These are phyloP conservation scores for Calyptomena viridis DNA, from an alignment of 2,113 vertebrate genomes.

Conservation along the genomic window DNA sequence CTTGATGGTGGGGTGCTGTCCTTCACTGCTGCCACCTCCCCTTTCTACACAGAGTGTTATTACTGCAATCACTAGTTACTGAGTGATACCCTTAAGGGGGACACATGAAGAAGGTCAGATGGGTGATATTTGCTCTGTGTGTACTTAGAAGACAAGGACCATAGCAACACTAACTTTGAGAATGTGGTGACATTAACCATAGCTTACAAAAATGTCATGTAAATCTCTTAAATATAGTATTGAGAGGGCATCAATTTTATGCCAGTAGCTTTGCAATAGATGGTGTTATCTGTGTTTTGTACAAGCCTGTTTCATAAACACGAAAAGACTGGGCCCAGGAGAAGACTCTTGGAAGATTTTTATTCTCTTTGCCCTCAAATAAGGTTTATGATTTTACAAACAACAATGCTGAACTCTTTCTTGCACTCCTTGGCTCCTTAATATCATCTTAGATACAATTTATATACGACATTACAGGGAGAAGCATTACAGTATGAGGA, in stretches of 20 bases:
- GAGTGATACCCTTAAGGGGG: not conserved
- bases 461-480: not conserved
- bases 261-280: not conserved
- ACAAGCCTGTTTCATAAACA: not conserved
- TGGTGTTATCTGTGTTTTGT: not conserved
- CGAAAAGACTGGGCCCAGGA: not conserved
- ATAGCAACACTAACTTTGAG: not conserved
- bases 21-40: not conserved
- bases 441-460: not conserved
- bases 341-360: not conserved
- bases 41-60: not conserved
- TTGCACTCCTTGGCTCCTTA: not conserved
- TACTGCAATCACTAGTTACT: not conserved
- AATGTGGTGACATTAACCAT: not conserved
- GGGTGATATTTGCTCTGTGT: not conserved
- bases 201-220: not conserved
- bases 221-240: not conserved
- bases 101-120: not conserved
- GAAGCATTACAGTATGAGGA: not conserved
- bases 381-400: not conserved
- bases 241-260: not conserved
- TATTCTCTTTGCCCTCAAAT: not conserved
- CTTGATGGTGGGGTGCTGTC: not conserved
- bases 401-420: not conserved
- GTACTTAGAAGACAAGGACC: not conserved